Evolutionary conservation across 2,888 invertebrate species (phyloP).

Genomic region (Nomada goodeniana): DNA sequence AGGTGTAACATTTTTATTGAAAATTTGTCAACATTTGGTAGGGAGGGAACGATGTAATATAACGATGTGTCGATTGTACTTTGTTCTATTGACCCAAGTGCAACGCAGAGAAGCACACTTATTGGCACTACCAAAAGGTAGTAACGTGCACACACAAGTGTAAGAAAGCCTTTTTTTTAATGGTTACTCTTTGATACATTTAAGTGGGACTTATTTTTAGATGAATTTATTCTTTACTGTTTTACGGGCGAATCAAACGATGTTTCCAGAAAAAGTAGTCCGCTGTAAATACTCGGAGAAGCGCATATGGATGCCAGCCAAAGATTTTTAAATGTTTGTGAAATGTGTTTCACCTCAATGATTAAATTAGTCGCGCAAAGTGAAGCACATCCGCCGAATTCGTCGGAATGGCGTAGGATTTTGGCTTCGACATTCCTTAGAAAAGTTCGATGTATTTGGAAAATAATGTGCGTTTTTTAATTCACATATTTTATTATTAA

Average conservation of each 20-base stretch:
- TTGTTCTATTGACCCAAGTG: not conserved
- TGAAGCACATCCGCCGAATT: not conserved
- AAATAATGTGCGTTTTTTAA: no score
- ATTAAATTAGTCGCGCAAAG: not conserved
- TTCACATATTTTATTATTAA: no score
- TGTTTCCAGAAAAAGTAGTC: constrained; percentile 27
- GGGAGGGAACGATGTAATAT: no score
- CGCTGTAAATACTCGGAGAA: constrained; percentile 3
- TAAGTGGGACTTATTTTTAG: constrained; percentile 13
- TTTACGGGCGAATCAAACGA: constrained; percentile 6
- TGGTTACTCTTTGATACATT: not conserved
- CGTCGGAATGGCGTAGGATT: no score
- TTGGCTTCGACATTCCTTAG: no score
- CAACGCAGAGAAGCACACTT: not conserved
- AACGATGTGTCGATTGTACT: no score
- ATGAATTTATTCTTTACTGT: constrained; percentile 1
- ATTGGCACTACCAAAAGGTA: constrained; percentile 55
- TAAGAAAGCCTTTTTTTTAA: not conserved
- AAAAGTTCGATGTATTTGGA: no score
- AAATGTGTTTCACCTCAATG: not conserved
- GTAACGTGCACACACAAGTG: constrained; percentile 53
- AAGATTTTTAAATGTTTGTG: constrained; percentile 4
- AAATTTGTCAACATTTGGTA: no score
- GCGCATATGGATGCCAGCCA: constrained; percentile 15
- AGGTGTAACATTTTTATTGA: no score